Evolutionary conservation across 1,140 invertebrate species (phyloP), one percentile per base, ranked within the genome.

Genomic region (Drosophila bipectinata): DNA sequence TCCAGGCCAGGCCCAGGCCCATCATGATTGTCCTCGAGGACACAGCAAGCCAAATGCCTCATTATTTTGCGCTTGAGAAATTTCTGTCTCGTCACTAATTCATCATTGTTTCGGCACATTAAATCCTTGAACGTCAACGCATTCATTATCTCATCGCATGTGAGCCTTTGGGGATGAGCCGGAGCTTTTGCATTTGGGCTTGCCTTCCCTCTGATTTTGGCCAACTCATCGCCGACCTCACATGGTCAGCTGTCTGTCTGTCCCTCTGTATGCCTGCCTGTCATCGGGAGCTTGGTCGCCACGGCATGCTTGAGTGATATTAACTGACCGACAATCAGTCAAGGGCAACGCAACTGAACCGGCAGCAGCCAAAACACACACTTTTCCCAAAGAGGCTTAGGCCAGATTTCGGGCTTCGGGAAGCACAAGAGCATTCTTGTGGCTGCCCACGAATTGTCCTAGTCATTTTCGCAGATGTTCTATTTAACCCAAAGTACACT

Each of bases 51-150:
- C 60, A 64, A 83, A 83, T 61, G 76, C 54, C 80, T 88, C 83
- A 88, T 88, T 88, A 88, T 88, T 89, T 88, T 88, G 76, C 83
- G 83, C 84, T 88, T 79, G 83, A 88, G 83, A 88, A 88, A 88
- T 89, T 88, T 88, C 84, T 88, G 83, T 89, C 83, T 88, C 83
- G 83, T 88, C 83, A 88, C 83, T 88, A 88, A 88, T 88, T 88
- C 83, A 88, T 88, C 83, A 88, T 88, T 88, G 83, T 88, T 88
- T 88, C 83, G 84, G 83, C 83, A 88, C 83, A 88, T 88, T 88
- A 88, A 88, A 88, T 88, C 84, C 83, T 88, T 79, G 79, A 88
- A 88, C 84, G 79, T 88, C 83, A 88, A 88, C 83, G 83, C 83
- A 88, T 88, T 88, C 83, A 88, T 88, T 88, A 88, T 88, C 83